Conservation (phyloP, 2,113 vertebrate genomes). For the Epinephelus cyanopodus region DNA sequence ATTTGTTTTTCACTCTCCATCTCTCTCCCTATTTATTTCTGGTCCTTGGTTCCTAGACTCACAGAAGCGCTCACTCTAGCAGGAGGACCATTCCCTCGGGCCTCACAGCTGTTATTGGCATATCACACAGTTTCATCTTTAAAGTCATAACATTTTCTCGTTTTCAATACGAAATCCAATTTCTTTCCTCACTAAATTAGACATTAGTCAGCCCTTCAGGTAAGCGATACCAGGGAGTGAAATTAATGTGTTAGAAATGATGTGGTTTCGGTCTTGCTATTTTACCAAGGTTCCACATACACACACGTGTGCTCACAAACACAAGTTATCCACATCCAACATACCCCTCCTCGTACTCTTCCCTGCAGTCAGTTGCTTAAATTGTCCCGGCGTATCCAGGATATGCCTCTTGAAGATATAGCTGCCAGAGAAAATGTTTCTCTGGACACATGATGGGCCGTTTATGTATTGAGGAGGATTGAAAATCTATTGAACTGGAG, state of each 20-base stretch:
- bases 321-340: slow-evolving; percentile 21
- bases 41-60: slow-evolving; percentile 24
- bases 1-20: slow-evolving; percentile 14
- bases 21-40: slow-evolving; percentile 29
- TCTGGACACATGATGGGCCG: slow-evolving; percentile 34
- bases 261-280: slow-evolving; percentile 41
- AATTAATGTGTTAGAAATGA: slow-evolving; percentile 59
- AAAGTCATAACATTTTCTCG: slow-evolving; percentile 50
- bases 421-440: slow-evolving; percentile 50
- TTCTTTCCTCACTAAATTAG: slow-evolving; percentile 59
- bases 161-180: slow-evolving; percentile 60
- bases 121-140: slow-evolving; percentile 61
- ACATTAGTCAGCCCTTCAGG: slow-evolving; percentile 68
- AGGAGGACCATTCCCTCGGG: slow-evolving; percentile 27
- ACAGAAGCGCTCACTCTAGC: slow-evolving; percentile 21
- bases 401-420: slow-evolving; percentile 47
- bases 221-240: slow-evolving; percentile 47
- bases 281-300: slow-evolving; percentile 32
- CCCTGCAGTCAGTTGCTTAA: slow-evolving; percentile 45
- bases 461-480: slow-evolving; percentile 52
- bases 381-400: slow-evolving; percentile 28
- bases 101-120: slow-evolving; percentile 51
- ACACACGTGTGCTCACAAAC: neutral
- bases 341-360: slow-evolving; percentile 7
- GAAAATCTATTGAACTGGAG: slow-evolving; percentile 48